A percentile compares a stretch with the other conserved stretches of the same genome.
phyloP scores from a whole-genome alignment of 2,797 vertebrate species.

The Gobionotothen gibberifrons region DNA sequence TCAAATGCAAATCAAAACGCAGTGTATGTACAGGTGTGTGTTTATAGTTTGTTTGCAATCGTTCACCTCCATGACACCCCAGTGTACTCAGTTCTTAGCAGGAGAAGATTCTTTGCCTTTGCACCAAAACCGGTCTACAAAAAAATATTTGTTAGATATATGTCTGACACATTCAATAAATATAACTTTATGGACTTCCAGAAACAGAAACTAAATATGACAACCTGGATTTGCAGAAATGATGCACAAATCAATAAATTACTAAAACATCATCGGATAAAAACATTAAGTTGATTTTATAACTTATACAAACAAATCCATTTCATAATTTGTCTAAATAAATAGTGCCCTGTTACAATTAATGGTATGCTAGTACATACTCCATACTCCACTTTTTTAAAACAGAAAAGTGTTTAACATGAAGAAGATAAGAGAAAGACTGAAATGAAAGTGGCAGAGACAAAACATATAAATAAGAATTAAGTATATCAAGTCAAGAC shows the following conservation, averaged over 20 bases:
- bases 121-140: constrained; percentile 88
- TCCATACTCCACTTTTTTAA: too few relatives aligned
- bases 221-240: neutral
- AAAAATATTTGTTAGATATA: too few relatives aligned
- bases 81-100: constrained; percentile 80
- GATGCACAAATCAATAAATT: neutral
- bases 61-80: constrained; percentile 94
- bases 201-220: neutral
- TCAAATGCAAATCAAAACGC: neutral
- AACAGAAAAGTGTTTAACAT: too few relatives aligned
- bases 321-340: neutral
- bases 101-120: constrained; percentile 71
- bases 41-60: neutral
- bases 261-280: neutral
- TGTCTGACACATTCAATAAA: neutral
- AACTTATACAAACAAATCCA: neutral
- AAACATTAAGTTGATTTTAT: too few relatives aligned
- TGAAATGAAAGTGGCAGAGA: neutral
- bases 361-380: too few relatives aligned
- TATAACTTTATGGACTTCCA: neutral
- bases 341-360: neutral
- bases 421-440: neutral
- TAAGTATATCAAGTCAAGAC: neutral
- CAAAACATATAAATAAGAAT: neutral
- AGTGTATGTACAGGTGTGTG: neutral